Base-by-base conservation (phyloP, 1,140 invertebrate genomes). In the Panonychus citri region DNA sequence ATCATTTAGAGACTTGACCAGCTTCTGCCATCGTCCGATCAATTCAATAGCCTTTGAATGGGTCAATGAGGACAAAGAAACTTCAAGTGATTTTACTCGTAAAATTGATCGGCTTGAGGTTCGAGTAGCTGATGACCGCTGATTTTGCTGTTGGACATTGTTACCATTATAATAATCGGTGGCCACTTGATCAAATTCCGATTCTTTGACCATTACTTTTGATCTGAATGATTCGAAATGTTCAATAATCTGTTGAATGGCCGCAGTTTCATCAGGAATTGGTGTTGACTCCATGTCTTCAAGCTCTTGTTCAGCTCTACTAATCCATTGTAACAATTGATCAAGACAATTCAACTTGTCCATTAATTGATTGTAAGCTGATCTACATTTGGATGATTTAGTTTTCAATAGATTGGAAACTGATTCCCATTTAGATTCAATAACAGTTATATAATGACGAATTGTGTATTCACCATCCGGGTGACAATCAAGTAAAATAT, bases 1-100 rank as follows among this genome's bases (percentile, higher is more conserved):
- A 67, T 96, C 90, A 85, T 91, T 91, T 50, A 89, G 83, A 63
- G 93, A 75, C 68, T 95, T 79, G 89, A 91, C 96, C 26, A 97
- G 87, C 62, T 83, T 81, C 58, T 88, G 78, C 93, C 93, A 98
- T 68, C 86, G 86, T 69, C 93, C 90, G 79, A 86, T 90, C 48
- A 98, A 74, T 34, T 83, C 78, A 61, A 88, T 85, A 21, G 89
- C 86, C 59, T 82, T 74, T 27, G 85, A 81, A 62, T 84, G 88
- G 61, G 83, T 78, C 73, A 91, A 89, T 67, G 85, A 80, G 1
- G 83, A 81, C 65, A 93, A 88, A 21, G 27, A 17, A 19, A 51
- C 49, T 26, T 51, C 27, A 8, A 25, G 25, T 15, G 30, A 49
- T 12, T 24, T n/a, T 10, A 46, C 21, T 25, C n/a, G 34, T 12